Base-by-base conservation (phyloP, 2,888 invertebrate genomes). In the Escarpia spicata region DNA sequence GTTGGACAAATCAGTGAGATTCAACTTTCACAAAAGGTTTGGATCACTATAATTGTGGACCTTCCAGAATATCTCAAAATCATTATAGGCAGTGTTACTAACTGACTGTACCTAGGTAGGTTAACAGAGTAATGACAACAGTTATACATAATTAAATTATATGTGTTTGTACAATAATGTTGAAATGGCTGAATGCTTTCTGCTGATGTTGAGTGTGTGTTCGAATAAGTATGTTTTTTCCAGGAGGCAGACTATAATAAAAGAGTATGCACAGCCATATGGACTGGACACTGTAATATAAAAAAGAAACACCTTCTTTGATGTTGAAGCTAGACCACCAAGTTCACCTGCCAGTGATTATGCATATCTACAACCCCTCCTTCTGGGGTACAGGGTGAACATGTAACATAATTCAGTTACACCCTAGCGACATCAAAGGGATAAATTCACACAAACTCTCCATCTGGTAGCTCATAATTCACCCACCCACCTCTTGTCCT, bases 401-500 rank as follows among this genome's bases (percentile, higher is more conserved):
- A 26, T 19, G 75, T n/a, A 19, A 75, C 26, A 75, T 75, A 6
- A 75, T 26, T 75, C 75, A 75, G 26, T 26, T 26, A 26, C 75
- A 75, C 75, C n/a, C 75, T 75, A n/a, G 6, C n/a, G 19, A 75
- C 75, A 75, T 75, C 75, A 75, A 75, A 75, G 75, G 75, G 75
- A 75, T 75, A 75, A 52, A 52, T 52, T 2, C 75, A 75, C 75
- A 75, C 2, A 26, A 75, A 75, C 19, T 75, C 75, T 75, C 75
- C 75, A 75, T 75, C 75, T 75, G 75, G 15, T 75, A 75, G 75
- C 75, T 75, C 75, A 75, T 75, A 75, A 75, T 75, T 75, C 75
- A 75, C 75, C 1, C 75, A 26, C 75, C n/a, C 75, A 75, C 75
- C 75, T 75, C 75, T 75, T 75, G 19, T 6, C 75, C 26, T 75